Evolutionary conservation across 2,113 vertebrate species (phyloP).

Genomic region (Formicarius rufipectus): DNA sequence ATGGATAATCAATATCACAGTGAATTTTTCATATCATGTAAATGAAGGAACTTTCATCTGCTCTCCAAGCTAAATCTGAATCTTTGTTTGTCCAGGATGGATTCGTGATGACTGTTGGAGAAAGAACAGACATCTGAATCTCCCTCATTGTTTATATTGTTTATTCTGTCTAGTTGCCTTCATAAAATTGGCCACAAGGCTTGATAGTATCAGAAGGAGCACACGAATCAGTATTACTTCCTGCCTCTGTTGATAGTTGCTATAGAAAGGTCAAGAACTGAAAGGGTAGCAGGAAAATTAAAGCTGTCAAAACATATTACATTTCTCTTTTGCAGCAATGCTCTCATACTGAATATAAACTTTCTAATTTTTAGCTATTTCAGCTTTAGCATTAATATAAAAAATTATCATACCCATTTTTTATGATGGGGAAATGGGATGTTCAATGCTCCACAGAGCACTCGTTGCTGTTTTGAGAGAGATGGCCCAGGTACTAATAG

Average conservation of each 20-base stretch:
- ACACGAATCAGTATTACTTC: background rate
- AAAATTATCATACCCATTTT: background rate
- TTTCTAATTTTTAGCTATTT: background rate
- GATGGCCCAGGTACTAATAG: background rate
- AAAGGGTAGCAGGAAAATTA: constrained; percentile 2
- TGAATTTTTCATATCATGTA: background rate
- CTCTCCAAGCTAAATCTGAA: background rate
- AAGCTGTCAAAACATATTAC: background rate
- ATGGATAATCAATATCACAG: background rate
- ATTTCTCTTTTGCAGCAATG: background rate
- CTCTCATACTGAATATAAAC: background rate
- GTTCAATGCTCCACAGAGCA: background rate
- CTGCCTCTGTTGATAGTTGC: background rate
- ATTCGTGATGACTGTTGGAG: background rate
- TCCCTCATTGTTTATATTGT: background rate
- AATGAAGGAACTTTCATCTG: background rate
- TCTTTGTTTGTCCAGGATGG: background rate
- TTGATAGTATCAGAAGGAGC: background rate
- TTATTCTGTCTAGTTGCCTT: background rate
- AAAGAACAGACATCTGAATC: background rate
- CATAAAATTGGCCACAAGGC: background rate
- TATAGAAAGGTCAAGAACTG: constrained; percentile 20
- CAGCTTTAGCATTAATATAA: background rate
- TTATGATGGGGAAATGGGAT: background rate
- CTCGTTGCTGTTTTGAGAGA: background rate